phyloP scores from a whole-genome alignment of 2,888 invertebrate genomes.

The Nemotelus pantherinus region DNA sequence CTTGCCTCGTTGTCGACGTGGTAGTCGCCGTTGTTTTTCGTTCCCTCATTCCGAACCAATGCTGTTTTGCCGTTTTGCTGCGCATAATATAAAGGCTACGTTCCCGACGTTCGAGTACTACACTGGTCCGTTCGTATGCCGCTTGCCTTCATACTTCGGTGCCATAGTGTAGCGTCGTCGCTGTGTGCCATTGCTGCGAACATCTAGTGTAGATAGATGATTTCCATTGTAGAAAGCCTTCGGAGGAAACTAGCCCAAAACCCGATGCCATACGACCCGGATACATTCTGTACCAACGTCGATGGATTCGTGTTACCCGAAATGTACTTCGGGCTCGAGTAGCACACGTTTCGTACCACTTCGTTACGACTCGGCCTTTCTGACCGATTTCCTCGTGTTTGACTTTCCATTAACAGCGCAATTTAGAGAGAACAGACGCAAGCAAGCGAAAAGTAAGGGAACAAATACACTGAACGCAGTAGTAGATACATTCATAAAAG shows the following conservation, averaged over 20 bases:
- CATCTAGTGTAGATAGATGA: conserved; percentile 35
- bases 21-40: conserved; percentile 30
- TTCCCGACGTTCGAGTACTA: conserved; percentile 24
- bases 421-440: conserved; percentile 58
- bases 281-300: not conserved
- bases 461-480: conserved; percentile 53
- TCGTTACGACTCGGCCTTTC: conserved; percentile 47
- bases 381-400: conserved; percentile 56
- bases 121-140: conserved; percentile 40
- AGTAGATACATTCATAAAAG: conserved; percentile 55
- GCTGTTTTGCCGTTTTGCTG: conserved; percentile 46
- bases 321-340: conserved; percentile 44
- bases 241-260: conserved; percentile 46
- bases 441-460: conserved; percentile 58
- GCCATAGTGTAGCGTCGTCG: conserved; percentile 22
- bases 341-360: not conserved
- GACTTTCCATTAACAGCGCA: conserved; percentile 55
- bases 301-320: conserved; percentile 48
- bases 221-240: conserved; percentile 49
- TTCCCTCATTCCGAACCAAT: conserved; percentile 18
- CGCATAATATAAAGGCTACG: conserved; percentile 53
- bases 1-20: conserved; percentile 13
- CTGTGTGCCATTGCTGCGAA: conserved; percentile 35
- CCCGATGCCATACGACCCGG: conserved; percentile 31
- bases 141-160: conserved; percentile 33